Conservation (phyloP, 2,113 vertebrate species). For the Seriola rivoliana region DNA sequence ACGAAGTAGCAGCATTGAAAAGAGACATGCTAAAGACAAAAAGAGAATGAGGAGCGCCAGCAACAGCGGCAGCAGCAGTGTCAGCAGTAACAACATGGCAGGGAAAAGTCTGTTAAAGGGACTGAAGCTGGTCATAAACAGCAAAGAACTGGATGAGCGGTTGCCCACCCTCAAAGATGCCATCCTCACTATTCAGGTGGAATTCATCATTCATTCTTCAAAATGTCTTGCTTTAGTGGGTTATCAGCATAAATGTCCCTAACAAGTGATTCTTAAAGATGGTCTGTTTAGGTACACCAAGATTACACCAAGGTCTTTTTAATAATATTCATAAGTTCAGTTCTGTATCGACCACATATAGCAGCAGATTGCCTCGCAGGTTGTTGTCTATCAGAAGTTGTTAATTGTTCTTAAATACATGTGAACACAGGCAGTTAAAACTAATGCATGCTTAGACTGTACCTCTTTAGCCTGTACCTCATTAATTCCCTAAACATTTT, state of each 20-base stretch:
- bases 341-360: not conserved
- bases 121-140: constrained; percentile 90
- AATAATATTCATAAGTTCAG: not conserved
- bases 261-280: not conserved
- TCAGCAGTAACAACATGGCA: not conserved
- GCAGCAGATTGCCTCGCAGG: not conserved
- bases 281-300: not conserved
- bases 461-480: not conserved
- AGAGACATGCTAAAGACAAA: constrained; percentile 18
- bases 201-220: not conserved
- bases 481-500: not conserved
- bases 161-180: constrained; percentile 91
- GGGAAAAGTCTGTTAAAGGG: constrained; percentile 88
- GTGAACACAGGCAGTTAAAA: not conserved
- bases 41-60: constrained; percentile 52
- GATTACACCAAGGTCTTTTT: not conserved
- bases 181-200: constrained; percentile 89
- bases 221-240: not conserved
- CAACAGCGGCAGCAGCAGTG: not conserved
- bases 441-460: not conserved
- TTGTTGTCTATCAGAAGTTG: too few species aligned
- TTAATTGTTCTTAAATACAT: not conserved
- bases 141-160: constrained; percentile 86
- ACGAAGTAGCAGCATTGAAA: constrained; percentile 60
- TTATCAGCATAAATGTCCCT: not conserved